phyloP scores from a whole-genome alignment of 2,888 invertebrate species.

The Patella depressa region DNA sequence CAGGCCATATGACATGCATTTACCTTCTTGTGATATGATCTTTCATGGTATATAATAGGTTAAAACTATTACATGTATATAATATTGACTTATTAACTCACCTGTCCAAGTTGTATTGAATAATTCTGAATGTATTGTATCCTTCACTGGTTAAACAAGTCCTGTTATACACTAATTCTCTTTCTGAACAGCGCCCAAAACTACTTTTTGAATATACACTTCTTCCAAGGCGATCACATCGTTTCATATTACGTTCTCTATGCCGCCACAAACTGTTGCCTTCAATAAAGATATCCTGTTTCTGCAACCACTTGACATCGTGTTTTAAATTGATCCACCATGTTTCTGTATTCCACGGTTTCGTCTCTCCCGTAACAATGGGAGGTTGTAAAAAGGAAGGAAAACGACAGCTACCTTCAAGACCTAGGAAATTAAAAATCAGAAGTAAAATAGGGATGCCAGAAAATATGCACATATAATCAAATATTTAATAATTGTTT shows the following conservation, averaged over 20 bases:
- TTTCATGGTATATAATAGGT: too few relatives aligned
- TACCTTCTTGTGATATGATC: too few relatives aligned
- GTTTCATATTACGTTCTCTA: slow-evolving; percentile 45
- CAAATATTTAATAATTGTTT: too few relatives aligned
- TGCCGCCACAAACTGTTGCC: slow-evolving; percentile 54
- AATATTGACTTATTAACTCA: slow-evolving; percentile 22
- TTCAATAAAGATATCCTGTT: slow-evolving; percentile 52
- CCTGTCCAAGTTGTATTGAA: slow-evolving; percentile 54
- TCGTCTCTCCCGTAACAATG: slow-evolving; percentile 40
- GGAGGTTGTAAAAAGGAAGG: slow-evolving; percentile 57
- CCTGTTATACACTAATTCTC: slow-evolving; percentile 51
- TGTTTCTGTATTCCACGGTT: slow-evolving; percentile 57
- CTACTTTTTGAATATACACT: slow-evolving; percentile 40
- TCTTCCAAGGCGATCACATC: slow-evolving; percentile 48
- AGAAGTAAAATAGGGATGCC: too few relatives aligned
- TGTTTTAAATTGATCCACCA: slow-evolving; percentile 58
- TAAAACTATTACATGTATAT: too few relatives aligned
- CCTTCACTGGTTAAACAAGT: slow-evolving; percentile 51
- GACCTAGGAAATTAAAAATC: slow-evolving; percentile 19
- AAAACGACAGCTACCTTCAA: slow-evolving; percentile 46
- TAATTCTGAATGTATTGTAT: slow-evolving; percentile 48
- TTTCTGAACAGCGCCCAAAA: slow-evolving; percentile 47
- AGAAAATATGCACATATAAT: too few relatives aligned
- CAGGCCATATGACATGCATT: too few relatives aligned
- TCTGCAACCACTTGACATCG: slow-evolving; percentile 53